Evolutionary conservation across 2,797 vertebrate genomes (phyloP).

Genomic region (Amniataba percoides): DNA sequence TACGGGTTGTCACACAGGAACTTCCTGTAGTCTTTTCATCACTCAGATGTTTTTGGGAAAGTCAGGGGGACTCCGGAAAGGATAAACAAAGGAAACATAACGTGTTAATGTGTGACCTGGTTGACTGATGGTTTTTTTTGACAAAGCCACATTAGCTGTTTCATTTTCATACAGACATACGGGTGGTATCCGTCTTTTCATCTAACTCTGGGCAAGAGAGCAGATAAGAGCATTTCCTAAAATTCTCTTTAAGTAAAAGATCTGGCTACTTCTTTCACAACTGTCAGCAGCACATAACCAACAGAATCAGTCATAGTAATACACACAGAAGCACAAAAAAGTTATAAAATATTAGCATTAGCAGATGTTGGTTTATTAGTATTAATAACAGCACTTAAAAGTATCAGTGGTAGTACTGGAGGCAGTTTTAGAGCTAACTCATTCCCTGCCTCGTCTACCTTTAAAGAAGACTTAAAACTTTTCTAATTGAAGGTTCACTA

Average conservation of each 20-base stretch:
- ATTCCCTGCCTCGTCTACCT: conserved; percentile 12
- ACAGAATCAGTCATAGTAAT: not conserved
- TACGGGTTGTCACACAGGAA: not conserved
- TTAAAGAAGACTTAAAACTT: conserved; percentile 43
- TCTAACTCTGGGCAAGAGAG: not conserved
- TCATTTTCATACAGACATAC: not conserved
- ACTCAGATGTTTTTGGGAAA: not conserved
- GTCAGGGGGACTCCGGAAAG: not conserved
- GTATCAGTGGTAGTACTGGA: not conserved
- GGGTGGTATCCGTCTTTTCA: no score
- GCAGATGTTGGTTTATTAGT: not conserved
- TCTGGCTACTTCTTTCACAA: not conserved
- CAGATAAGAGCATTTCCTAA: not conserved
- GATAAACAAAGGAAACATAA: not conserved
- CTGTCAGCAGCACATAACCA: not conserved
- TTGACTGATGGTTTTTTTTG: not conserved
- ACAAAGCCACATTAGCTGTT: not conserved
- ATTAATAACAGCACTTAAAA: not conserved
- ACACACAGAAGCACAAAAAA: not conserved
- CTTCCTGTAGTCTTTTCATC: not conserved
- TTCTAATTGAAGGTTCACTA: conserved; percentile 18
- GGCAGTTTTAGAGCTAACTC: not conserved
- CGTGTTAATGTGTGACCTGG: not conserved
- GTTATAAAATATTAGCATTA: not conserved
- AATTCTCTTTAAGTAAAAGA: not conserved